Evolutionary conservation across 2,113 vertebrate species (phyloP).

Genomic region (Aramus guarauna): DNA sequence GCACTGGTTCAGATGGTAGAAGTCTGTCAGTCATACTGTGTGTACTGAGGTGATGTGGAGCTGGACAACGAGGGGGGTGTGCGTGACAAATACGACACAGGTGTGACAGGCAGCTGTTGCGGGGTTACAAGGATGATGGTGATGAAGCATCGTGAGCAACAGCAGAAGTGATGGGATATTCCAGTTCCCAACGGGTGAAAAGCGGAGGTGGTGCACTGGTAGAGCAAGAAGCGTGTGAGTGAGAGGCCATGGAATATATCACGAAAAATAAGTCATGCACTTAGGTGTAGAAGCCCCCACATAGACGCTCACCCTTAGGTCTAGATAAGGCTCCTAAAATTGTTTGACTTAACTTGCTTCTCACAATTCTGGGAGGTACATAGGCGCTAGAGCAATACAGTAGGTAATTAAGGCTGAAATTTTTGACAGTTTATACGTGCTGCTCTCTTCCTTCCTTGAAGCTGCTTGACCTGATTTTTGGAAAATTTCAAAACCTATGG

Average conservation of each 20-base stretch:
- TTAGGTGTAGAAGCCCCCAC: rapidly evolving
- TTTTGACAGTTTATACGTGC: rapidly evolving
- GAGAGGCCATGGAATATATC: not conserved
- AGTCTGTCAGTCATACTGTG: not conserved
- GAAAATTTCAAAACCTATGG: not conserved
- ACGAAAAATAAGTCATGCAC: not conserved
- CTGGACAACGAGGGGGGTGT: rapidly evolving
- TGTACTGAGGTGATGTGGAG: not conserved
- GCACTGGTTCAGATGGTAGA: not conserved
- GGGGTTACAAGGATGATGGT: not conserved
- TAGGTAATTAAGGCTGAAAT: not conserved
- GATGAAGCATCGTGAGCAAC: not conserved
- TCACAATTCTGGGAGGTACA: not conserved
- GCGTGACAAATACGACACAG: not conserved
- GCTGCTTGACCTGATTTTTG: not conserved
- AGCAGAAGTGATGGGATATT: not conserved
- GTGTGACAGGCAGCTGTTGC: not conserved
- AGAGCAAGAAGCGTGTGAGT: not conserved
- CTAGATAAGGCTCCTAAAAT: not conserved
- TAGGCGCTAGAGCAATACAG: not conserved
- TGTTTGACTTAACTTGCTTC: not conserved
- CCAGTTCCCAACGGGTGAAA: not conserved
- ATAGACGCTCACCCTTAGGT: not conserved
- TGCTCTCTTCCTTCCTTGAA: not conserved
- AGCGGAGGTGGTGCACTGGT: not conserved